These are phyloP conservation scores for Pterocles orientalis DNA, from an alignment of 2,113 vertebrate genomes.

Conservation along the genomic window DNA sequence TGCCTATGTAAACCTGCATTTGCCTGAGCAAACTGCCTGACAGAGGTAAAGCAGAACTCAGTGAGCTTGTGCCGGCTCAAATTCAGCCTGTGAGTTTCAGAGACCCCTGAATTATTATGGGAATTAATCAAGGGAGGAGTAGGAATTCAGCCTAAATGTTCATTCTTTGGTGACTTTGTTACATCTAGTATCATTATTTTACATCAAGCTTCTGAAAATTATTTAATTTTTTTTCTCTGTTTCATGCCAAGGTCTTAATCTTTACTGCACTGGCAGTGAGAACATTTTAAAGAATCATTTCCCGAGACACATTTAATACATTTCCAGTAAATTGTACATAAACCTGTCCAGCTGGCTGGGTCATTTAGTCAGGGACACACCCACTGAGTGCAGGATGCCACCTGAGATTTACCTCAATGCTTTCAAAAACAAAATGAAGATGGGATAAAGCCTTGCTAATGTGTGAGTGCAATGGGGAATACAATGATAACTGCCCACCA, in stretches of 20 bases:
- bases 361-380: constrained; percentile 76
- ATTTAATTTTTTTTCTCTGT: constrained; percentile 69
- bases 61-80: background rate
- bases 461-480: constrained; percentile 76
- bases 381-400: constrained; percentile 66
- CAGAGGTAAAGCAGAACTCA: background rate
- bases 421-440: constrained; percentile 69
- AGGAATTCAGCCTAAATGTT: background rate
- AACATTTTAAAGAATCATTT: constrained; percentile 80
- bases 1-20: constrained; percentile 2
- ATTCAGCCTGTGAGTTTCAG: constrained; percentile 25
- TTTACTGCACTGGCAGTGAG: constrained; percentile 67
- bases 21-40: background rate
- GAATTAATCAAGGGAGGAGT: background rate
- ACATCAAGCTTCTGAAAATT: constrained; percentile 65
- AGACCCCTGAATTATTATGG: background rate
- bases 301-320: constrained; percentile 75
- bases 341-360: constrained; percentile 74
- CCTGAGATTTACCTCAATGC: constrained; percentile 70
- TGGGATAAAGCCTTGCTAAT: constrained; percentile 85
- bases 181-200: constrained; percentile 35
- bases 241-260: constrained; percentile 73
- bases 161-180: constrained; percentile 21
- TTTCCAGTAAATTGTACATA: constrained; percentile 77
- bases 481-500: constrained; percentile 81